Evolutionary conservation across 2,113 vertebrate genomes (phyloP).

Genomic region (Saimiri boliviensis): DNA sequence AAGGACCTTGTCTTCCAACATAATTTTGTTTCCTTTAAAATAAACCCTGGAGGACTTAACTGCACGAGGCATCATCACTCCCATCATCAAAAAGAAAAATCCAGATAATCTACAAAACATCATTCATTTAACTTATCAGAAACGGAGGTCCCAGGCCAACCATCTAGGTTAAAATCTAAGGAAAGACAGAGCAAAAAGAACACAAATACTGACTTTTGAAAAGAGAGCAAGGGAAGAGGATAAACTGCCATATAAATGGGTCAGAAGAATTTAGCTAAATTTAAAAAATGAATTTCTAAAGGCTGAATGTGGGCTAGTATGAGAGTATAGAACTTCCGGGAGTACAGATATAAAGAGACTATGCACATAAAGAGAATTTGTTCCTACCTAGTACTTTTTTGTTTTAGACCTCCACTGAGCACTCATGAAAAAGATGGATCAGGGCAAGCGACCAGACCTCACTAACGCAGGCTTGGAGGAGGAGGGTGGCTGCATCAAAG

Average conservation of each 20-base stretch:
- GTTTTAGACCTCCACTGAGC: not conserved
- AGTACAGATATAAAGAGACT: not conserved
- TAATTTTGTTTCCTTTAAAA: not conserved
- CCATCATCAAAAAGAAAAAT: not conserved
- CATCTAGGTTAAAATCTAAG: not conserved
- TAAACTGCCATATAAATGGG: no score
- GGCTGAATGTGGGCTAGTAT: not conserved
- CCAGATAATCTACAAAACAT: not conserved
- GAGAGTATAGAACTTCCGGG: not conserved
- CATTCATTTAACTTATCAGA: not conserved
- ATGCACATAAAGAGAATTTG: not conserved
- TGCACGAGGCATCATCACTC: not conserved
- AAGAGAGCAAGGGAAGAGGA: not conserved
- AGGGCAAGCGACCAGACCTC: not conserved
- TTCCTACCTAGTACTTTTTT: not conserved
- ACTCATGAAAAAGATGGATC: not conserved
- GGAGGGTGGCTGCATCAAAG: not conserved
- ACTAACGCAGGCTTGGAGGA: not conserved
- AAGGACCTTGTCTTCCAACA: not conserved
- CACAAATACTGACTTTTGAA: not conserved
- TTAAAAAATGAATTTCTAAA: not conserved
- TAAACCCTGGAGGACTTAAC: not conserved
- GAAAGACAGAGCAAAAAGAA: not conserved
- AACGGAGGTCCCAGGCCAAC: not conserved
- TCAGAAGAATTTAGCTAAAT: not conserved